Conservation (phyloP, 2,113 vertebrate species). For the Excalfactoria chinensis region DNA sequence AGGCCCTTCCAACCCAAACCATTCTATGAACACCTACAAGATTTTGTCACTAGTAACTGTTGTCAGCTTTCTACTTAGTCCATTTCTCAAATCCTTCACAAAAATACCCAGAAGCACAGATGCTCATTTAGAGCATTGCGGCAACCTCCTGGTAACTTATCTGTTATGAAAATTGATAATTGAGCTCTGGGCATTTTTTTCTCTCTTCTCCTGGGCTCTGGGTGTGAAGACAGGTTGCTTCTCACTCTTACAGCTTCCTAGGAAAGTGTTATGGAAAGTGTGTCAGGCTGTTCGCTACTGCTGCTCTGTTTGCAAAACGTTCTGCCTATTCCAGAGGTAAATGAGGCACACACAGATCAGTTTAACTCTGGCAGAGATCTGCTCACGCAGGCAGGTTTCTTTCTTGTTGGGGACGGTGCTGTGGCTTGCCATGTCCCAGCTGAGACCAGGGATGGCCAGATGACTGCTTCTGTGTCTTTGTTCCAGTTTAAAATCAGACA, state of each 20-base stretch:
- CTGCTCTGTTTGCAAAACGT: not conserved
- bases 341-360: constrained; percentile 39
- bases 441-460: constrained; percentile 38
- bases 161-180: not conserved
- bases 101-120: accelerated
- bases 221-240: not conserved
- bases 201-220: not conserved
- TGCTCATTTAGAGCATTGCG: not conserved
- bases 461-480: constrained; percentile 36
- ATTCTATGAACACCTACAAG: not conserved
- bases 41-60: not conserved
- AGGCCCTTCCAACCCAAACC: too few species aligned
- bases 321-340: constrained; percentile 9
- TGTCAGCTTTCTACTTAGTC: not conserved
- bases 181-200: not conserved
- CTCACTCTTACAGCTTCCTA: not conserved
- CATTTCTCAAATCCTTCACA: not conserved
- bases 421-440: constrained; percentile 40
- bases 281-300: not conserved
- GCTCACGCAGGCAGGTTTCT: not conserved
- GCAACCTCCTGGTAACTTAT: not conserved
- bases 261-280: not conserved
- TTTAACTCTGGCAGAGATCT: constrained; percentile 10
- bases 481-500: constrained; percentile 40
- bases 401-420: not conserved